Base-by-base conservation (phyloP, 2,888 invertebrate species). In the Drosophila ustulata region DNA sequence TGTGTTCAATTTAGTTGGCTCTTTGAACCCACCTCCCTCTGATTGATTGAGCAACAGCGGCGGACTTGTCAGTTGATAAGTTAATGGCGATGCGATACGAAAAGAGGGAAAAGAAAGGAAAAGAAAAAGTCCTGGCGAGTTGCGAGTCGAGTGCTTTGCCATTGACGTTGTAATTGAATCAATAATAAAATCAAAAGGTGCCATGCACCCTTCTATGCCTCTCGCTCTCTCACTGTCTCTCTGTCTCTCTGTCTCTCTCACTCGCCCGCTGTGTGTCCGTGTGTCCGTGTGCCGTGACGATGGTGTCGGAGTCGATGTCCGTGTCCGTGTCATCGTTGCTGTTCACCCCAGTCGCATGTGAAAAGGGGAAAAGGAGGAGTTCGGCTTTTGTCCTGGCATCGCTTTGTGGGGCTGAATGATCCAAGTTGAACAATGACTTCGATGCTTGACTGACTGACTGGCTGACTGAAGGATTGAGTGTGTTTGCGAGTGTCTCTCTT, bases 81-180 rank as follows among this genome's bases (percentile, higher is more conserved):
- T 63, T 55, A 66, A 66, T 71, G 72, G 66, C 53, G 28, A 63
- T 59, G 43, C 62, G 62, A 73, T 56, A 59, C 57, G 69, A 74
- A 74, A 69, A 74, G n/a, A 32, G 9, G 1, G 3, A 3, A 32
- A 32, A 8, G 8, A 11, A 37, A n/a, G 4, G 0, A 3, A 37
- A 37, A 37, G 4, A 37, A 37, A 45, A 55, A 34, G 55, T 65
- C 61, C 59, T 69, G 62, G 47, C 51, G 58, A 53, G 50, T 43
- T 43, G 52, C 52, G 32, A 51, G 30, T 13, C 52, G 52, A 52
- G 63, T 63, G 66, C 49, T 57, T 66, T 65, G 34, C 70, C 77
- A 75, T 80, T 85, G 82, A 82, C 82, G 65, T 75, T 82, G 64
- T 83, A 83, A 83, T 83, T 83, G 82, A 83, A 85, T 83, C 85